These are phyloP conservation scores for Euura saliciscinereae DNA, from an alignment of 1,140 invertebrate species.

Conservation along the genomic window DNA sequence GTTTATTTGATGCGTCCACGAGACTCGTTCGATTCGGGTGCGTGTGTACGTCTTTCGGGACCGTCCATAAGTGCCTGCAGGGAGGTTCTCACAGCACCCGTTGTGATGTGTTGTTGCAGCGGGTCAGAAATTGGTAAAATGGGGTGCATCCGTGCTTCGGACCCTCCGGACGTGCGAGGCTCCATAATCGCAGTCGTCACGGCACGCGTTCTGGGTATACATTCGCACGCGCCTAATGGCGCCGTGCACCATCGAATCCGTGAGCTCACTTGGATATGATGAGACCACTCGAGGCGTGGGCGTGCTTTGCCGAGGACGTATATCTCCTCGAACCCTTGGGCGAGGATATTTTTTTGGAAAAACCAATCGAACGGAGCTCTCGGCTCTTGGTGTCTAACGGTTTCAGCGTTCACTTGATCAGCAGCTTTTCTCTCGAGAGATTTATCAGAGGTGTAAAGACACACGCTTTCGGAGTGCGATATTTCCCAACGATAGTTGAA, in stretches of 20 bases:
- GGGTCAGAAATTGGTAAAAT: background rate
- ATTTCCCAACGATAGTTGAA: background rate
- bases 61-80: background rate
- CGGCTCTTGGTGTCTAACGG: background rate
- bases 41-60: background rate
- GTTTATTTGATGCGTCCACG: background rate
- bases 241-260: background rate
- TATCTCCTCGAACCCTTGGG: background rate
- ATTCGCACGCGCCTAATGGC: background rate
- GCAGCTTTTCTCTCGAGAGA: background rate
- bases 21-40: background rate
- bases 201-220: background rate
- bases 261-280: background rate
- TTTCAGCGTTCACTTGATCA: background rate
- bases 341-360: background rate
- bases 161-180: background rate
- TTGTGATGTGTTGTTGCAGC: background rate
- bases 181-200: background rate
- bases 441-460: background rate
- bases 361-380: background rate
- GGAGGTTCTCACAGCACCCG: conserved; percentile 6
- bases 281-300: conserved; percentile 4
- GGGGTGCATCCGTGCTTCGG: background rate
- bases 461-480: background rate
- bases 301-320: background rate